Conservation (phyloP, 2,888 invertebrate genomes). For the Philhelius pedissequus region DNA sequence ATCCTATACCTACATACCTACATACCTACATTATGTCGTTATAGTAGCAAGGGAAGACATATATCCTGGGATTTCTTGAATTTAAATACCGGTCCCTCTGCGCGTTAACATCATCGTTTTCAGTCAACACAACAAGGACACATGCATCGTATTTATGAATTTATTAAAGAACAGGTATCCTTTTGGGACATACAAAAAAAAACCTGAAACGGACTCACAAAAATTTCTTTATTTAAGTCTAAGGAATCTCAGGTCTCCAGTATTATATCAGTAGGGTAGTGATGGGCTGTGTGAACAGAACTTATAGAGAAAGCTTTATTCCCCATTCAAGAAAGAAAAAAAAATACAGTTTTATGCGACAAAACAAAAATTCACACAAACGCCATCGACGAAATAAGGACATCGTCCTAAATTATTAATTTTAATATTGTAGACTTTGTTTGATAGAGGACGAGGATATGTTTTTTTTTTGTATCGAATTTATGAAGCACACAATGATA, state of each 20-base stretch:
- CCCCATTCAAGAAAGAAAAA: neutral
- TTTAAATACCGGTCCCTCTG: conserved; percentile 50
- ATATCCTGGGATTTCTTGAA: conserved; percentile 22
- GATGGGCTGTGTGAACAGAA: neutral
- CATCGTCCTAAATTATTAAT: conserved; percentile 55
- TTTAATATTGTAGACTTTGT: conserved; percentile 55
- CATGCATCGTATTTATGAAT: conserved; percentile 40
- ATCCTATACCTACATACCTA: conserved; percentile 8
- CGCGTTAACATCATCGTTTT: neutral
- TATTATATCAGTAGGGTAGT: neutral
- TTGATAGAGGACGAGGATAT: conserved; percentile 46
- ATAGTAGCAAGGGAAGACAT: neutral
- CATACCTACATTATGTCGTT: neutral
- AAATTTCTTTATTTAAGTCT: conserved; percentile 40
- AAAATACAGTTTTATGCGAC: conserved; percentile 19
- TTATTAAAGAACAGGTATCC: conserved; percentile 47
- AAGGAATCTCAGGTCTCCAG: conserved; percentile 2
- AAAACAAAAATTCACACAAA: neutral
- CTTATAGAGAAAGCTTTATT: neutral
- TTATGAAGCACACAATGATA: neutral
- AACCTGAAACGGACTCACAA: neutral
- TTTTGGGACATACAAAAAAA: neutral
- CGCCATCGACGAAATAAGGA: conserved; percentile 42
- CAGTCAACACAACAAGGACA: neutral
- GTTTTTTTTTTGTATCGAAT: neutral